Evolutionary conservation across 2,888 invertebrate species (phyloP).

Genomic region (Rugalucina vietnamica): DNA sequence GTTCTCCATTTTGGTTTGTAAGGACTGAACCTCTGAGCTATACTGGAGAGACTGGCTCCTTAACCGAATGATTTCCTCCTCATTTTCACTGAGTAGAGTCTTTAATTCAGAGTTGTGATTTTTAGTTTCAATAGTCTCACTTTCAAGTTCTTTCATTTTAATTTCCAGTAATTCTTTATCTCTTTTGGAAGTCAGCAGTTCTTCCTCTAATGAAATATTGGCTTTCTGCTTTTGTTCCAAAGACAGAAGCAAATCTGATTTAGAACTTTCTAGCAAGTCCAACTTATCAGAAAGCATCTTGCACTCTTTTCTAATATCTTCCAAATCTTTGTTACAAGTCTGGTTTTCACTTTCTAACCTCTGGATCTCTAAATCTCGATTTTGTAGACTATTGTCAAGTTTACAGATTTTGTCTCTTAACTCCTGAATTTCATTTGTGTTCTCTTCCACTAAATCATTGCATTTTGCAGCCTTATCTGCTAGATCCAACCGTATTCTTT

Average conservation of each 20-base stretch:
- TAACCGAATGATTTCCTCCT: not conserved
- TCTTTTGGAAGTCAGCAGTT: not conserved
- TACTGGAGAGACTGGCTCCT: not conserved
- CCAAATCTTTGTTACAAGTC: conserved; percentile 16
- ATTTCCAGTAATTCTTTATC: conserved; percentile 28
- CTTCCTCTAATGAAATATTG: not conserved
- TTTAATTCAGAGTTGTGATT: conserved; percentile 23
- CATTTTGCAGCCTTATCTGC: conserved; percentile 26
- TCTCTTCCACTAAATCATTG: conserved; percentile 25
- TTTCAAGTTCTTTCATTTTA: conserved; percentile 28
- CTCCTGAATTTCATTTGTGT: conserved; percentile 40
- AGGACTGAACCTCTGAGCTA: not conserved
- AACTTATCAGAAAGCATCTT: not conserved
- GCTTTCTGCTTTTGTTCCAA: not conserved
- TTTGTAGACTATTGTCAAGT: conserved; percentile 29
- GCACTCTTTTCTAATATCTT: conserved; percentile 29
- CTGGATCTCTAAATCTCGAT: conserved; percentile 11
- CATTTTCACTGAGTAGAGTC: not conserved
- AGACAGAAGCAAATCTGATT: not conserved
- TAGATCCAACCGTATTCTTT: conserved; percentile 43
- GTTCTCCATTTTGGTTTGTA: not conserved
- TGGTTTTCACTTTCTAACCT: not conserved
- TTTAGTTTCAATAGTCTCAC: conserved; percentile 1
- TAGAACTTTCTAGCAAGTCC: not conserved
- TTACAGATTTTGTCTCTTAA: conserved; percentile 36